Conservation (phyloP, 1,140 invertebrate species). For the Drosophila repletoides region DNA sequence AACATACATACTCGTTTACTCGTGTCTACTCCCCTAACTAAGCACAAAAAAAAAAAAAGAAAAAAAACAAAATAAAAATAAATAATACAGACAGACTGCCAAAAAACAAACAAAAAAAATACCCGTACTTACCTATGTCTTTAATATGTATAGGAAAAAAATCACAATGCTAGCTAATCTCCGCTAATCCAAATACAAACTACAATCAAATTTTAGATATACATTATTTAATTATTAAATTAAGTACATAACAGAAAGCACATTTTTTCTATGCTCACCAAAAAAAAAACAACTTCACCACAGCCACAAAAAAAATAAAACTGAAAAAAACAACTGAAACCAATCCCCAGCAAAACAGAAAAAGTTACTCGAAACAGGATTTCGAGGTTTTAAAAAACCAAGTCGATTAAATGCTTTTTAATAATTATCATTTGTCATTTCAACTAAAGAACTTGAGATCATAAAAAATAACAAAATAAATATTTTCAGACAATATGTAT, state of each 20-base stretch:
- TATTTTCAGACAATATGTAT: too few relatives aligned
- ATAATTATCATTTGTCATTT: constrained; percentile 63
- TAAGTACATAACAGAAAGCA: constrained; percentile 57
- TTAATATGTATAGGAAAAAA: too few relatives aligned
- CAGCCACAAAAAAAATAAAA: constrained; percentile 28
- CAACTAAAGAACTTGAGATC: constrained; percentile 32
- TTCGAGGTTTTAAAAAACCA: constrained; percentile 17
- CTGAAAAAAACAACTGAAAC: constrained; percentile 19
- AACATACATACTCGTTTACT: neutral
- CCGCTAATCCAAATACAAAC: constrained; percentile 37
- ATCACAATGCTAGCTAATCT: constrained; percentile 19
- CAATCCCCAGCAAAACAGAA: constrained; percentile 5
- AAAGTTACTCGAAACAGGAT: neutral
- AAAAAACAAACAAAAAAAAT: constrained; percentile 2
- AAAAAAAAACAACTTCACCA: constrained; percentile 23
- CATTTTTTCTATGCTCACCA: constrained; percentile 66
- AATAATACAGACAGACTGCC: constrained; percentile 20
- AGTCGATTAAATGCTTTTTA: constrained; percentile 53
- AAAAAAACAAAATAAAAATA: neutral
- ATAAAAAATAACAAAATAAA: constrained; percentile 6
- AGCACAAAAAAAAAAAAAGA: constrained; percentile 18
- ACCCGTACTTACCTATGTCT: neutral
- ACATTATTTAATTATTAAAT: constrained; percentile 52
- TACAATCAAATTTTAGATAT: constrained; percentile 47
- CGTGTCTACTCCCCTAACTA: neutral